Evolutionary conservation across 2,113 vertebrate species (phyloP), one percentile per base, ranked within the genome.

Genomic region (Petrocephalus zakoni): DNA sequence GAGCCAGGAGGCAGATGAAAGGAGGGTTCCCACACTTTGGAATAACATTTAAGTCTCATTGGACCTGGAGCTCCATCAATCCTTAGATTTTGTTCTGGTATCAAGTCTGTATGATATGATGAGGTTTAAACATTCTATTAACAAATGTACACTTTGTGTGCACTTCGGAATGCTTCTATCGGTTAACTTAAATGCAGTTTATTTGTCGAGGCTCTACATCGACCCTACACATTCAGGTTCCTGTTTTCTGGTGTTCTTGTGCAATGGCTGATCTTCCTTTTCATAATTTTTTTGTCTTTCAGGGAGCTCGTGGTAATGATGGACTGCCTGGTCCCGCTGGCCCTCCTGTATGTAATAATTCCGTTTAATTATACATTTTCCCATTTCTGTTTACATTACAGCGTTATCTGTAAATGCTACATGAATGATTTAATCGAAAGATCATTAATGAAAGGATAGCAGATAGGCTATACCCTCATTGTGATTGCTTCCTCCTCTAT

Each of bases 301-400:
- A 99, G 98, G 98, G 98, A 89, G 98, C 98, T 75, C 97, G 98
- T 90, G 98, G 98, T 93, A 99, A 99, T 0, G 98, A 99, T 42
- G 98, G 98, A 37, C 94, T 99, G 88, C 97, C 98, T 0, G 98
- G 98, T 87, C 98, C 98, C 0, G 98, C 97, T 88, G 98, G 98
- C 91, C 98, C 98, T 87, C 97, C 97, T 9, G 98, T 99, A 92
- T 93, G 98, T 96, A n/a, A 42, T 47, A 19, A 25, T 91, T 83
- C 87, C 29, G 7, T 58, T 88, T 37, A 61, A 22, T 85, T 5
- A 25, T 68, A 13, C 17, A 22, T 8, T 11, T 53, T 84, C 1
- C 82, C 84, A 64, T 82, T 85, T n/a, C 15, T 13, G 68, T 46
- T 82, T 47, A 53, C 0, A 34, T 5, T 42, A 21, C 52, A 86